A percentile compares a stretch with the other conserved stretches of the same genome.
Evolutionary conservation across 2,113 vertebrate species (phyloP).

Genomic region (Bubo bubo): DNA sequence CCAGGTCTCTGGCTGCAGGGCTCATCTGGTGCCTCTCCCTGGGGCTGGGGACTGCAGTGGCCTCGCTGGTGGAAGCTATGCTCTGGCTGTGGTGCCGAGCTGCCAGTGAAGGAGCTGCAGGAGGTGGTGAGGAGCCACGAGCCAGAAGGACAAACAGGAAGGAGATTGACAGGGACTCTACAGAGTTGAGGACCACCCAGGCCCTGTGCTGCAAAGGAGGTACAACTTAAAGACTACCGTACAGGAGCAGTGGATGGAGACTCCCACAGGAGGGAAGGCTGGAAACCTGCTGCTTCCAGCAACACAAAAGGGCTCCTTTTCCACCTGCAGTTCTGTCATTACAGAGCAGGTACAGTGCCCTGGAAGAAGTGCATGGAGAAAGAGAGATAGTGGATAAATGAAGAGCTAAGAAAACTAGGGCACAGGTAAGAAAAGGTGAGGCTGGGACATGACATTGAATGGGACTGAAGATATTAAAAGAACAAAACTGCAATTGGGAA

Average conservation of each 20-base stretch:
- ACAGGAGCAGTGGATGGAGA: neutral
- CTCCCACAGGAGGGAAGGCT: neutral
- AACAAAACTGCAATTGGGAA: neutral
- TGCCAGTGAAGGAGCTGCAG: neutral
- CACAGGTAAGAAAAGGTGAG: neutral
- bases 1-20: neutral
- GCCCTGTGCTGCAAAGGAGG: neutral
- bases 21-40: neutral
- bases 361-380: neutral
- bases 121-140: neutral
- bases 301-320: neutral
- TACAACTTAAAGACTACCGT: neutral
- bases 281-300: neutral
- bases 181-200: neutral
- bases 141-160: neutral
- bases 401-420: neutral
- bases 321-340: neutral
- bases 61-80: neutral
- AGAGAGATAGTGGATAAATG: neutral
- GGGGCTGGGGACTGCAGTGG: neutral
- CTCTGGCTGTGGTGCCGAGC: neutral
- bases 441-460: rapidly evolving
- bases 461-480: neutral
- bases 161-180: neutral
- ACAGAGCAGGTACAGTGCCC: neutral